Evolutionary conservation across 2,888 invertebrate species (phyloP), one percentile per base, ranked within the genome.

Genomic region (Eupeodes luniger): DNA sequence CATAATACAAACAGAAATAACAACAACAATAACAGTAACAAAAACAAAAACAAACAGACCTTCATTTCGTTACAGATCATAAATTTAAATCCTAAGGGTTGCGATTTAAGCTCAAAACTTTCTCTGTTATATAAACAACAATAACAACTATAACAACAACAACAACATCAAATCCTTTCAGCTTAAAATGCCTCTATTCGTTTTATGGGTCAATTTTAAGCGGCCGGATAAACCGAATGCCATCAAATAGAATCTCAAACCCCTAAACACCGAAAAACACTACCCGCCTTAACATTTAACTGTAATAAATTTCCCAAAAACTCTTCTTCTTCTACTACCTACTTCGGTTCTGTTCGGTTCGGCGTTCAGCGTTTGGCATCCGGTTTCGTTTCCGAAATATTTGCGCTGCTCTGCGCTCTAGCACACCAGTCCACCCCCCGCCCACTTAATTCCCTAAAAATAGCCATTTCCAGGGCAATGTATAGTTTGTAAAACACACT

Each of bases 401-500:
- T 3, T 27, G 27, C 27, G 27, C 27, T 9, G 2, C 40, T 40
- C 40, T 40, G 40, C 40, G 40, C 40, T 40, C 5, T 40, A 40
- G 40, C 9, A 5, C 40, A 5, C 40, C 0, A 40, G 40, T 40
- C 40, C 40, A 14, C 5, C 57, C 0, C 5, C 55, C 51, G 49
- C 62, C 67, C 51, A 72, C 11, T 34, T 55, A 55, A 77, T 77
- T 70, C 64, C 40, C 40, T 72, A 76, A 86, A 86, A 86, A 69
- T 75, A 79, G 44, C 79, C 75, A 79, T 75, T 78, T 81, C 47
- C 57, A 40, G 34, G 53, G 67, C 47, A 61, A 62, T 79, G 79
- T 83, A 40, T 40, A 75, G 82, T 83, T 70, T 86, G 83, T 86
- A 86, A 79, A 86, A 83, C 86, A 86, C 78, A 70, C 69, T 70